phyloP scores from a whole-genome alignment of 2,888 invertebrate species.

The Pegoplata infirma region DNA sequence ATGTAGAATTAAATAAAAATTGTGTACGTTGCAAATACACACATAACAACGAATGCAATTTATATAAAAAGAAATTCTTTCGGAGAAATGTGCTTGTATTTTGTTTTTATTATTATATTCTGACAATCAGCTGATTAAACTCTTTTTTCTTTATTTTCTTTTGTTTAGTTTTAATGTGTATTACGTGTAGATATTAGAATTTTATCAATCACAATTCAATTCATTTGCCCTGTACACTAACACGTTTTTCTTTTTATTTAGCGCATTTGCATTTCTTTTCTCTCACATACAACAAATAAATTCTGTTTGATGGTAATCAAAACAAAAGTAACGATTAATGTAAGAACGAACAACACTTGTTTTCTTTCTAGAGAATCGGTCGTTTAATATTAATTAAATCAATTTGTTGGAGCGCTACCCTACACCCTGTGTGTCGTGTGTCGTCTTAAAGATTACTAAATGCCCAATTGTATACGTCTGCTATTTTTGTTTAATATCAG shows the following conservation, averaged over 20 bases:
- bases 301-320: no score
- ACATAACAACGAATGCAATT: no score
- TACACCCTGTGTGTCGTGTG: constrained; percentile 41
- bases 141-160: constrained; percentile 9
- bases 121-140: constrained; percentile 50
- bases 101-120: constrained; percentile 1
- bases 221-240: background rate
- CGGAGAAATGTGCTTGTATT: no score
- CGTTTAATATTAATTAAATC: background rate
- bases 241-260: constrained; percentile 16
- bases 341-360: no score
- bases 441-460: constrained; percentile 52
- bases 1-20: no score
- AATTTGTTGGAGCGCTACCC: constrained; percentile 9
- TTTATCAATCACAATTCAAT: constrained; percentile 7
- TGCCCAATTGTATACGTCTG: constrained; percentile 50
- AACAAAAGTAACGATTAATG: background rate
- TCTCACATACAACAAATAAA: background rate
- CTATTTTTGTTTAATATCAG: constrained; percentile 47
- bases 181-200: no score
- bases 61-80: background rate
- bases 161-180: background rate
- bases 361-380: background rate
- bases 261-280: constrained; percentile 7
- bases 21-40: background rate